A percentile compares a stretch with the other conserved stretches of the same genome.
Evolutionary conservation across 2,888 invertebrate genomes (phyloP).

Genomic region (Mimas tiliae): DNA sequence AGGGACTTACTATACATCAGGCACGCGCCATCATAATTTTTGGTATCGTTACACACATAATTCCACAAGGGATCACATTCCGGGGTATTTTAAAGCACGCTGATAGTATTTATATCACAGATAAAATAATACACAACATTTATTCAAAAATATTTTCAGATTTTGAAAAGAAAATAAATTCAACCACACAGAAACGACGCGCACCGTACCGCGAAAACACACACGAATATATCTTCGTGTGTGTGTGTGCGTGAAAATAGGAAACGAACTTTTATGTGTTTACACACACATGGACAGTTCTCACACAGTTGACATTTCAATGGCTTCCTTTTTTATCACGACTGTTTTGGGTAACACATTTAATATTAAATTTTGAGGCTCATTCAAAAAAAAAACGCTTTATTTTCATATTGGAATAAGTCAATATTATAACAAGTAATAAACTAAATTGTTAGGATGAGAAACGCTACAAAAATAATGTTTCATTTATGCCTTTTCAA

Average conservation of each 20-base stretch:
- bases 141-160: slow-evolving; percentile 29
- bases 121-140: slow-evolving; percentile 41
- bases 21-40: slow-evolving; percentile 76
- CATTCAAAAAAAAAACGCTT: no score
- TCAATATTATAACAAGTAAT: no score
- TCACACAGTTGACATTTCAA: slow-evolving; percentile 47
- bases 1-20: slow-evolving; percentile 61
- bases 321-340: slow-evolving; percentile 46
- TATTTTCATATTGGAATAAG: no score
- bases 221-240: slow-evolving; percentile 45
- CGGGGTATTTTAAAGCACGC: slow-evolving; percentile 28
- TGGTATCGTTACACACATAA: slow-evolving; percentile 34
- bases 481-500: no score
- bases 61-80: slow-evolving; percentile 27
- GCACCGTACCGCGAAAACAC: slow-evolving; percentile 74
- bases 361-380: no score
- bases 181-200: slow-evolving; percentile 57
- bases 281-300: slow-evolving; percentile 37
- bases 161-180: slow-evolving; percentile 65
- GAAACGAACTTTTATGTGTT: slow-evolving; percentile 35
- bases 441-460: no score
- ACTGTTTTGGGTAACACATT: no score
- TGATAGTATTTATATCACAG: slow-evolving; percentile 44
- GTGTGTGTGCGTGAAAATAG: slow-evolving; percentile 48
- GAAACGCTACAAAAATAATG: no score